Conservation (phyloP, 2,888 invertebrate genomes). For the Drosophila engyochracea region DNA sequence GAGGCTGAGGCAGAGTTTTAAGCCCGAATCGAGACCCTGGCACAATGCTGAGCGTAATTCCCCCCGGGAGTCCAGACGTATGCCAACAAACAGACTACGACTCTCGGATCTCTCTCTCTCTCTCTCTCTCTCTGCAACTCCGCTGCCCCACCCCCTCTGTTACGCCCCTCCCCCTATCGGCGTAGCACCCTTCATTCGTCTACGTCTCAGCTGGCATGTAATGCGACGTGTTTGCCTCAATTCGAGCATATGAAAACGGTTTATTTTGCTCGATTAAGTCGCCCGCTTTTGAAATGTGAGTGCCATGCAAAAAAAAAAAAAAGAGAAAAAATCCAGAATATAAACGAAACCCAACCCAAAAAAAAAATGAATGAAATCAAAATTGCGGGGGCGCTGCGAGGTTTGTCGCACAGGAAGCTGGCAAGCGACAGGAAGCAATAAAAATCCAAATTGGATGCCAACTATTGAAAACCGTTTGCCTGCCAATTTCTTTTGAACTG, state of each 20-base stretch:
- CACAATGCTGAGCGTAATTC: slow-evolving; percentile 56
- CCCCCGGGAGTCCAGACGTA: slow-evolving; percentile 47
- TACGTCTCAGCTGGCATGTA: slow-evolving; percentile 54
- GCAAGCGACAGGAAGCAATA: slow-evolving; percentile 71
- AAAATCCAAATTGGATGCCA: slow-evolving; percentile 64
- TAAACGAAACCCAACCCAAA: slow-evolving; percentile 33
- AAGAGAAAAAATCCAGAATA: slow-evolving; percentile 12
- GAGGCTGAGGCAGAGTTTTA: slow-evolving; percentile 2
- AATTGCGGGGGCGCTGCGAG: slow-evolving; percentile 45
- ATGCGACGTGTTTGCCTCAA: slow-evolving; percentile 79
- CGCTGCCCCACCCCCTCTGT: too few relatives aligned
- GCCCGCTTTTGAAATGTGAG: slow-evolving; percentile 73
- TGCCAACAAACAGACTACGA: slow-evolving; percentile 56
- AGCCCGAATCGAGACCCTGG: slow-evolving; percentile 26
- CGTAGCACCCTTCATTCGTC: background rate
- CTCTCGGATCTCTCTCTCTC: slow-evolving; percentile 7
- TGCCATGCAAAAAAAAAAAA: slow-evolving; percentile 31
- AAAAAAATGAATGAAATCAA: slow-evolving; percentile 2
- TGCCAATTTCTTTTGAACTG: slow-evolving; percentile 51
- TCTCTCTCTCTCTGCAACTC: background rate
- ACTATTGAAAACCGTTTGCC: slow-evolving; percentile 67
- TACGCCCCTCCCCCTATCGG: background rate
- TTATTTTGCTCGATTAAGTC: slow-evolving; percentile 85
- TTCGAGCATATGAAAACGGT: slow-evolving; percentile 83
- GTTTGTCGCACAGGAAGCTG: slow-evolving; percentile 66